Conservation (phyloP, 2,113 vertebrate genomes). For the Fulica atra region DNA sequence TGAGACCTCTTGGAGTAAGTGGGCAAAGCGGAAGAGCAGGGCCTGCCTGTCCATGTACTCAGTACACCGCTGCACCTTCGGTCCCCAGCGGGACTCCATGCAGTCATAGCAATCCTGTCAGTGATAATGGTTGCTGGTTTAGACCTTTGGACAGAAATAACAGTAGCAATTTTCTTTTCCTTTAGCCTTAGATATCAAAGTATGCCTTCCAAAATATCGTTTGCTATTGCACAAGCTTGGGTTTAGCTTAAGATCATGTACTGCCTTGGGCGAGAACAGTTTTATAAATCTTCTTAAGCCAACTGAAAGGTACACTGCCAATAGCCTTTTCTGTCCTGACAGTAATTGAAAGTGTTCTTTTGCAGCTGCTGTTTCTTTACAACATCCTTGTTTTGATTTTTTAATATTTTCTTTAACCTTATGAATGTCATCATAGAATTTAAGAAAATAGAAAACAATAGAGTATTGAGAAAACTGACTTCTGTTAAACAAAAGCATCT, state of each 20-base stretch:
- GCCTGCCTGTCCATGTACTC: background rate
- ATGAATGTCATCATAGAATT: background rate
- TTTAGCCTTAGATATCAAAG: background rate
- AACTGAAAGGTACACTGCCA: constrained; percentile 11
- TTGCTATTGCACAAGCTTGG: constrained; percentile 2
- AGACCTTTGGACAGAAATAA: background rate
- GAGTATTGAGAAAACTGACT: background rate
- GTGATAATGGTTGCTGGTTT: background rate
- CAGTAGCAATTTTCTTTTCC: background rate
- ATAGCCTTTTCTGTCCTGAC: background rate
- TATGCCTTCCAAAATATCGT: background rate
- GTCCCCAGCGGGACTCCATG: background rate
- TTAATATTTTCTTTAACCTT: background rate
- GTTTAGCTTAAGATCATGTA: background rate
- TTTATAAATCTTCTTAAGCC: background rate
- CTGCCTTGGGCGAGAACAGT: constrained; percentile 35
- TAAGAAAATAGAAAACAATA: background rate
- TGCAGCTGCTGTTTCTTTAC: background rate
- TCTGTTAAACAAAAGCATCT: background rate
- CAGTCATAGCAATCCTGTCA: background rate
- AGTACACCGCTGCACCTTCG: background rate
- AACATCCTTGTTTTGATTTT: background rate
- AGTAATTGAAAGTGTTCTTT: background rate
- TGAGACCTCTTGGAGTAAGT: background rate
- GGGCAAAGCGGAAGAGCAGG: background rate